Evolutionary conservation across 2,888 invertebrate species (phyloP), one percentile per base, ranked within the genome.

Genomic region (Corbicula japonica): DNA sequence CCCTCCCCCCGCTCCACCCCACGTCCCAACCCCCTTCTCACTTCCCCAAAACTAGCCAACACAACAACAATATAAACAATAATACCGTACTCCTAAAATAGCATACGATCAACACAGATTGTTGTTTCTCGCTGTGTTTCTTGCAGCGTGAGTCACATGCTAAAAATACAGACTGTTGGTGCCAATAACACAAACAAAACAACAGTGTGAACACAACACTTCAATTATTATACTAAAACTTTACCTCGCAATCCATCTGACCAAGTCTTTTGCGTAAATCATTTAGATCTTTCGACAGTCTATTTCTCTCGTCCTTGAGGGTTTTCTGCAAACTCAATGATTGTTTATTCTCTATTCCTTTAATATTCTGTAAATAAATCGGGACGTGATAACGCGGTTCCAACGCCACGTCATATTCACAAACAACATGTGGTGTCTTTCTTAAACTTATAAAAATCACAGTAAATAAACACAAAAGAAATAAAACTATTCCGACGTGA

Each of bases 201-300:
- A n/a, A n/a, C n/a, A n/a, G n/a, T n/a, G n/a, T n/a, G n/a, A n/a
- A n/a, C n/a, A n/a, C n/a, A n/a, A n/a, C n/a, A n/a, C n/a, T n/a
- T n/a, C n/a, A n/a, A n/a, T n/a, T n/a, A n/a, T n/a, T n/a, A n/a
- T n/a, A n/a, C n/a, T n/a, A 46, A 60, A 8, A 3, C 0, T 30
- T 58, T 79, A 83, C 83, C 52, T 83, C 83, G 50, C 83, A 83
- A 21, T 83, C 79, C 50, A 65, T 52, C 35, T 73, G 65, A 26
- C 79, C 83, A 8, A 83, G 48, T 50, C 69, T 69, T 56, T 72
- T 58, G 38, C 73, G 46, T n/a, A 78, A 41, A 5, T 61, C 44
- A 50, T 83, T 83, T n/a, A 79, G 54, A 38, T 79, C 70, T 23
- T 76, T 76, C 5, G 83, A 76, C 10, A 79, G 56, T 18, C 58